phyloP scores from a whole-genome alignment of 2,113 vertebrate genomes.

The Mirounga angustirostris region DNA sequence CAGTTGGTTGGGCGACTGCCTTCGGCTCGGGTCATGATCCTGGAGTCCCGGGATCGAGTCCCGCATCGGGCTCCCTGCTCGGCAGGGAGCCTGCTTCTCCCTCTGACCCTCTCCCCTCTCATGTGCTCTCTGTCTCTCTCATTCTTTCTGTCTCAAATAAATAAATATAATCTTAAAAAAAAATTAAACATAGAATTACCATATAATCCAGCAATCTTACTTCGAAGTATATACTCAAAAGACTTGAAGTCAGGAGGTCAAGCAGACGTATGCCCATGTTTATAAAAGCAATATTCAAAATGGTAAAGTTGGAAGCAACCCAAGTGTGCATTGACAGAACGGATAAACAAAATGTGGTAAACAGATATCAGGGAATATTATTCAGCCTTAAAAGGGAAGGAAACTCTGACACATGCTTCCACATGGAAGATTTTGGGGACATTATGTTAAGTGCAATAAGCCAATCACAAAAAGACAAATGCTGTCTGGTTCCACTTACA shows the following conservation, averaged over 20 bases:
- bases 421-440: not conserved
- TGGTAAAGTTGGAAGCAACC: not conserved
- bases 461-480: not conserved
- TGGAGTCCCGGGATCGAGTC: too few relatives aligned
- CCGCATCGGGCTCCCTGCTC: too few relatives aligned
- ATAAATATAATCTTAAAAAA: not conserved
- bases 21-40: too few relatives aligned
- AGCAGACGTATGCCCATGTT: not conserved
- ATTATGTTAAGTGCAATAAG: not conserved
- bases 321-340: not conserved
- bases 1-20: too few relatives aligned
- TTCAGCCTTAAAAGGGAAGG: not conserved
- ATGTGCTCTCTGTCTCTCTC: too few relatives aligned
- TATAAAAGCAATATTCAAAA: not conserved
- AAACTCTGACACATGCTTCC: not conserved
- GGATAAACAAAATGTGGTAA: not conserved
- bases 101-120: too few relatives aligned
- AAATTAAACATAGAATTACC: not conserved
- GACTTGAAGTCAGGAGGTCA: not conserved
- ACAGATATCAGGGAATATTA: not conserved
- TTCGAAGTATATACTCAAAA: not conserved
- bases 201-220: not conserved
- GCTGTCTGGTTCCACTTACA: not conserved
- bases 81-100: too few relatives aligned
- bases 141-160: too few relatives aligned